Evolutionary conservation across 2,113 vertebrate species (phyloP).

Genomic region (Rhinolophus ferrumequinum): DNA sequence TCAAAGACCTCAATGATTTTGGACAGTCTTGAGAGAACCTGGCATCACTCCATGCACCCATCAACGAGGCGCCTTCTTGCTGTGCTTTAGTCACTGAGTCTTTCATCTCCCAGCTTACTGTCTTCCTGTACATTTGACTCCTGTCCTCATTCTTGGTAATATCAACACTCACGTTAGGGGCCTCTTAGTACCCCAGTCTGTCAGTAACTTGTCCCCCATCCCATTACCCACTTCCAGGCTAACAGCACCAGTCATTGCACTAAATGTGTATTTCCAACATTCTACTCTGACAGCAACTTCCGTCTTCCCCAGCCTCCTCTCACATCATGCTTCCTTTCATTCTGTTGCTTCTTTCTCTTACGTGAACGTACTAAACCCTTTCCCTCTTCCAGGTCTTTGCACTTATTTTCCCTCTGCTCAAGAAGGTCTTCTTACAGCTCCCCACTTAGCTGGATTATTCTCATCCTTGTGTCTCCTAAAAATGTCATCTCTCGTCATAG

Average conservation of each 20-base stretch:
- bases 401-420: background rate
- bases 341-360: background rate
- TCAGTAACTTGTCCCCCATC: too few relatives aligned
- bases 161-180: background rate
- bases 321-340: background rate
- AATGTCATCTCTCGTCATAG: background rate
- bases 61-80: background rate
- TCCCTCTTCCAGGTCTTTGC: background rate
- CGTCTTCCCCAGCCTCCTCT: background rate
- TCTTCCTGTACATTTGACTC: background rate
- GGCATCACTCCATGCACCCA: background rate
- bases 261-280: background rate
- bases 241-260: background rate
- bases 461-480: background rate
- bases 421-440: background rate
- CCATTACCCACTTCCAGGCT: too few relatives aligned
- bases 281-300: background rate
- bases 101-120: background rate
- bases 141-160: background rate
- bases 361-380: background rate
- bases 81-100: background rate
- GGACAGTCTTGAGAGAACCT: background rate
- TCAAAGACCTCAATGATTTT: background rate
- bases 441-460: background rate
- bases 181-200: background rate